Percentiles rank a stretch among this genome's conserved stretches.
These are phyloP conservation scores for Monarcha castaneiventris DNA, from an alignment of 2,113 vertebrate species.

Conservation along the genomic window DNA sequence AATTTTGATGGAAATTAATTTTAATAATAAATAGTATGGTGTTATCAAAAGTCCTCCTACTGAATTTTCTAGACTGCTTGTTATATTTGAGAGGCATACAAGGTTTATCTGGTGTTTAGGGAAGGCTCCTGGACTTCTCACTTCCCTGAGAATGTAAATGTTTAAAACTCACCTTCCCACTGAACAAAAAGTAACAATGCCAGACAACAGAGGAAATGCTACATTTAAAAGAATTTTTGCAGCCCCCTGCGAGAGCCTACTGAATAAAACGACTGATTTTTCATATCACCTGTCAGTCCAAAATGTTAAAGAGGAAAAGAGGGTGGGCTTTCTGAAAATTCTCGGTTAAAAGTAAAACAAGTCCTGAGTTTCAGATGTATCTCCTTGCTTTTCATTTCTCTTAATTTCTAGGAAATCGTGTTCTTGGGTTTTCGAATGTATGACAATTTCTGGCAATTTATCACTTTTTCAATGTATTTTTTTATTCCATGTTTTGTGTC, in stretches of 20 bases:
- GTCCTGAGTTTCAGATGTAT: not conserved
- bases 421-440: not conserved
- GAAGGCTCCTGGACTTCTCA: not conserved
- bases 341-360: not conserved
- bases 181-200: not conserved
- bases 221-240: constrained; percentile 36
- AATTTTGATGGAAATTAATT: not conserved
- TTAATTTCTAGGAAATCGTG: not conserved
- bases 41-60: not conserved
- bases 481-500: not conserved
- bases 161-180: not conserved
- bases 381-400: not conserved
- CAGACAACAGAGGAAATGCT: not conserved
- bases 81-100: not conserved
- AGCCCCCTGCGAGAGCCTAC: not conserved
- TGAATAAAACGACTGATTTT: not conserved
- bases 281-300: not conserved
- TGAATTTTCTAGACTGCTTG: not conserved
- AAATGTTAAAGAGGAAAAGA: constrained; percentile 20
- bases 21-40: not conserved
- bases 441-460: not conserved
- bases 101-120: not conserved
- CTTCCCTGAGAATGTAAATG: not conserved
- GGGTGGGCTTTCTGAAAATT: not conserved
- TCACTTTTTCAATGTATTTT: not conserved